A percentile compares a stretch with the other conserved stretches of the same genome.
Evolutionary conservation across 2,888 invertebrate genomes (phyloP).

Genomic region (Acutogordius australiensis): DNA sequence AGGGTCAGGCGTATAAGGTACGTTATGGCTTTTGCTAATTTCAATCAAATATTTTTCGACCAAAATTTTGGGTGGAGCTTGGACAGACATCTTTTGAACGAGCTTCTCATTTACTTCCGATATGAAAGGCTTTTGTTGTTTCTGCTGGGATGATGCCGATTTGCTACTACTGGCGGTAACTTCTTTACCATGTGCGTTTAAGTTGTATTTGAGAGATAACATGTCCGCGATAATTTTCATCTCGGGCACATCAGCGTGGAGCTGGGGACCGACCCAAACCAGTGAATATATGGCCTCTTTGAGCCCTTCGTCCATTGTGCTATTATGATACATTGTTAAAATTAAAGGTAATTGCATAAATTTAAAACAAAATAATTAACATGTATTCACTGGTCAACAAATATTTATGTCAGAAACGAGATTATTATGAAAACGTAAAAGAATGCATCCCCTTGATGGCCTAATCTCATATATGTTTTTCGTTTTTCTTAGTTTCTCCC

Average conservation of each 20-base stretch:
- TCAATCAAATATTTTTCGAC: conserved; percentile 72
- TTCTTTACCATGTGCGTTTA: too few relatives aligned
- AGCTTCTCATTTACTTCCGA: conserved; percentile 61
- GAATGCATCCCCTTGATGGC: too few relatives aligned
- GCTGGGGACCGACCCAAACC: conserved; percentile 81
- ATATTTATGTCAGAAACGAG: too few relatives aligned
- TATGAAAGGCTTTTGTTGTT: too few relatives aligned
- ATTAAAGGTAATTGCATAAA: too few relatives aligned
- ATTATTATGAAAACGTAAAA: too few relatives aligned
- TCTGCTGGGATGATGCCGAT: conserved; percentile 43
- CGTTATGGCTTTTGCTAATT: conserved; percentile 75
- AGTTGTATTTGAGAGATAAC: conserved; percentile 64
- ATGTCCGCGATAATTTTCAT: conserved; percentile 47
- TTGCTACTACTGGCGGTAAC: conserved; percentile 66
- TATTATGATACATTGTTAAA: too few relatives aligned
- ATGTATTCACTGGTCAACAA: too few relatives aligned
- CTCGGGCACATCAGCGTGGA: conserved; percentile 30
- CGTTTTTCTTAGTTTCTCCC: too few relatives aligned
- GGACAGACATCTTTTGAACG: conserved; percentile 52
- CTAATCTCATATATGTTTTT: too few relatives aligned
- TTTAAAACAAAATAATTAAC: too few relatives aligned
- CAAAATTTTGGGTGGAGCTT: conserved; percentile 71
- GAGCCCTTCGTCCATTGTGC: conserved; percentile 58
- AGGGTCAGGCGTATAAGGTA: conserved; percentile 75
- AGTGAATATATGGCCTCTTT: conserved; percentile 75